These are phyloP conservation scores for Drosophila borborema DNA, from an alignment of 2,888 invertebrate genomes.

Conservation along the genomic window DNA sequence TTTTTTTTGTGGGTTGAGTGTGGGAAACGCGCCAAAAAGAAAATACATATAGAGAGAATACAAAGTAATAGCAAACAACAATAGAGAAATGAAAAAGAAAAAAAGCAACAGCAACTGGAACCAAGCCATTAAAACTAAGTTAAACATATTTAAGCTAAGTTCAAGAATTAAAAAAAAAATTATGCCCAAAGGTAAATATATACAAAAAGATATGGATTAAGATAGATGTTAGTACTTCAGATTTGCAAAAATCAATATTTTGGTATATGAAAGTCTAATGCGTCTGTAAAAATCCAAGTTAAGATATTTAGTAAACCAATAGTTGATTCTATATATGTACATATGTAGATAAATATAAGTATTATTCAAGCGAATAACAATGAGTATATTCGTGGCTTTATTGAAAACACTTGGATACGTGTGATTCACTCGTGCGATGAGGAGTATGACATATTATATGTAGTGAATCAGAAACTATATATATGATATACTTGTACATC, in stretches of 20 bases:
- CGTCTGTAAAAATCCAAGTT: no score
- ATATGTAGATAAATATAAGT: not conserved
- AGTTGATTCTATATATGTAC: not conserved
- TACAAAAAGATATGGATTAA: not conserved
- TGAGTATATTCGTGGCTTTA: not conserved
- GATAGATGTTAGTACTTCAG: not conserved
- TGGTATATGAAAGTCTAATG: not conserved
- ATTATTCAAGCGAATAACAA: not conserved
- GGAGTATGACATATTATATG: not conserved
- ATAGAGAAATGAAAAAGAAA: slow-evolving; percentile 5
- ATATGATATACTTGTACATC: no score
- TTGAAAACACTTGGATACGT: no score
- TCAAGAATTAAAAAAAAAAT: slow-evolving; percentile 2
- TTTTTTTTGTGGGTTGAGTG: slow-evolving; percentile 45
- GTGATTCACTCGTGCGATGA: no score
- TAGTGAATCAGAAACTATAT: not conserved
- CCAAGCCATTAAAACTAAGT: slow-evolving; percentile 10
- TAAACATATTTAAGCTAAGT: slow-evolving; percentile 15
- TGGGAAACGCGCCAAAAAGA: slow-evolving; percentile 75
- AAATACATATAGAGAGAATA: slow-evolving; percentile 24
- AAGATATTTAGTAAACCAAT: not conserved
- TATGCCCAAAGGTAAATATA: not conserved
- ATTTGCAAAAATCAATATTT: not conserved
- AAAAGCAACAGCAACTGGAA: slow-evolving; percentile 3
- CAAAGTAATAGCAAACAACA: slow-evolving; percentile 16